Evolutionary conservation across 1,140 invertebrate species (phyloP), one percentile per base, ranked within the genome.

Genomic region (Elymnias hypermnestra): DNA sequence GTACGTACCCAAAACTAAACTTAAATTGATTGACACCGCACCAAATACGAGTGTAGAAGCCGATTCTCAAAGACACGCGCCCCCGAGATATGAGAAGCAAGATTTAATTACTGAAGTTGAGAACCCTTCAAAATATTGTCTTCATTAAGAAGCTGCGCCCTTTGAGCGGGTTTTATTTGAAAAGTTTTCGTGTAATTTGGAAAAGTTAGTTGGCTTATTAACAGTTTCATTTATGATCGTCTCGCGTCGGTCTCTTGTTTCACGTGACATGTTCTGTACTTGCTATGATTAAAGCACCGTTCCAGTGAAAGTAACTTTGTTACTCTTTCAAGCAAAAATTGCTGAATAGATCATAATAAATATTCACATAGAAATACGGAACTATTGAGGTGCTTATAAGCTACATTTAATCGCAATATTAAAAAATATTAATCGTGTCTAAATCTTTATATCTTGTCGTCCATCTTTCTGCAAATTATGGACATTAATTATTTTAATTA

Each of bases 161-260:
- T 74, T 74, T 73, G 67, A 69, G 59, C 46, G 41, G 56, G 62
- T 79, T 78, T 75, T 74, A 79, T 79, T 79, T 64, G 75, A 76
- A 79, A 79, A 79, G 64, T 79, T 79, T 49, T 39, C 53, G 43
- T 67, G 64, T 79, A 74, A 79, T 76, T 75, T 63, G 28, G 49
- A 26, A 65, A 71, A 68, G 59, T 72, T 70, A 57, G 64, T 63
- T 63, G 63, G 58, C 63, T 62, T 66, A 63, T 68, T 66, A 72
- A 63, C 66, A 58, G 58, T 69, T 63, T 56, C 57, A 53, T 72
- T 72, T 68, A 58, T 64, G 66, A 67, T 64, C 58, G 57, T 62
- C 57, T 66, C 56, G 55, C 40, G 35, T 31, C 26, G 23, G 33
- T 49, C 21, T 25, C 36, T 26, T 49, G 44, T 40, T 51, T 46